Conservation (phyloP, 1,140 invertebrate genomes). For the Phenacoccus solenopsis region DNA sequence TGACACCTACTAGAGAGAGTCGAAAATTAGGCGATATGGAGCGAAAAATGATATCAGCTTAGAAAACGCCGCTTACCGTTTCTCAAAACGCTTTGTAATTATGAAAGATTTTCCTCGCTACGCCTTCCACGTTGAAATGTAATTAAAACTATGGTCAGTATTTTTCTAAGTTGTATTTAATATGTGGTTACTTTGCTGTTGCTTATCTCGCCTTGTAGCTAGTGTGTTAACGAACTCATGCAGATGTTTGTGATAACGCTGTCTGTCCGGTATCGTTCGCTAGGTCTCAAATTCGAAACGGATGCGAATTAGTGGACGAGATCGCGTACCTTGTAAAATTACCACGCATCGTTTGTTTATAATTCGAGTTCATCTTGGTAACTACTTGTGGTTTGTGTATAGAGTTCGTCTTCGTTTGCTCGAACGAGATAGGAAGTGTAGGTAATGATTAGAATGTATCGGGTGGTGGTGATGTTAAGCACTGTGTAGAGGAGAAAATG, state of each 20-base stretch:
- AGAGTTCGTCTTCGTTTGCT: too few relatives aligned
- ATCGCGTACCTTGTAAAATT: too few relatives aligned
- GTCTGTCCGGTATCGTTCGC: not conserved
- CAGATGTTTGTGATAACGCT: not conserved
- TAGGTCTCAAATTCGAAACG: not conserved
- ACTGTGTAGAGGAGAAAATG: too few relatives aligned
- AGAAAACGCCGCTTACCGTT: not conserved
- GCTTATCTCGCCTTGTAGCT: too few relatives aligned
- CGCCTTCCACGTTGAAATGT: not conserved
- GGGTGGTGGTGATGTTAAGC: too few relatives aligned
- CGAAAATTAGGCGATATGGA: conserved; percentile 12
- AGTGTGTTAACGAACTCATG: not conserved
- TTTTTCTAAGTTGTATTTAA: too few relatives aligned
- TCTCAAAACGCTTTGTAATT: not conserved
- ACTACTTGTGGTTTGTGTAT: too few relatives aligned
- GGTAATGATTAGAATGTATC: too few relatives aligned
- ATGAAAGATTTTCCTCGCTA: not conserved
- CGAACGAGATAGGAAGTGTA: too few relatives aligned
- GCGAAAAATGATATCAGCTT: conserved; percentile 9
- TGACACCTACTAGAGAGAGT: conserved; percentile 1
- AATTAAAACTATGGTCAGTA: not conserved
- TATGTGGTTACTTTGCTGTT: too few relatives aligned
- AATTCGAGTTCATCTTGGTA: too few relatives aligned
- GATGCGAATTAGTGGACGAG: not conserved
- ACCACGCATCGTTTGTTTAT: too few relatives aligned